phyloP scores from a whole-genome alignment of 2,113 vertebrate species.

The Psettodes erumei region DNA sequence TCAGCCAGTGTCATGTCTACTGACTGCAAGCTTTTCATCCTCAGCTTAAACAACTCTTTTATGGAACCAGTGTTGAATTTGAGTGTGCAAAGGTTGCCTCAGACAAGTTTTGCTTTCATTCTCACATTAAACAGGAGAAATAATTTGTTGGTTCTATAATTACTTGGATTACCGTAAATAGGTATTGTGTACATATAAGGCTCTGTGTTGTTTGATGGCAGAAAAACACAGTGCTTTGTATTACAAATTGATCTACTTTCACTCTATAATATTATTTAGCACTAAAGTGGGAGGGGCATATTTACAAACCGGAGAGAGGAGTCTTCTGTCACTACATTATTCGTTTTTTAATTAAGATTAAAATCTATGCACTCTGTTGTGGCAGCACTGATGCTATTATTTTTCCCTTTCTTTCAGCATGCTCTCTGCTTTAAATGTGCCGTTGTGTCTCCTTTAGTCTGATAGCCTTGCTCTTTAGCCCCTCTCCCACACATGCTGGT shows the following conservation, averaged over 20 bases:
- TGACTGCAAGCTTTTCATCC: not conserved
- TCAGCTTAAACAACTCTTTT: not conserved
- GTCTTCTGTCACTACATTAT: not conserved
- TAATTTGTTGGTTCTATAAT: not conserved
- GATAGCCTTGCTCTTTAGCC: not conserved
- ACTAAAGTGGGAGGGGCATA: not conserved
- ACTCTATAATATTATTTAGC: not conserved
- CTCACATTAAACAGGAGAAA: not conserved
- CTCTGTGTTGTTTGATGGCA: not conserved
- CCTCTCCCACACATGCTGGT: conserved; percentile 38
- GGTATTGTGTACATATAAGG: not conserved
- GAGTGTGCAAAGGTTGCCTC: not conserved
- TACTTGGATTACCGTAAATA: not conserved
- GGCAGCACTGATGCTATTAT: not conserved
- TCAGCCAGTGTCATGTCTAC: not conserved
- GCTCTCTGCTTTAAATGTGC: conserved; percentile 6
- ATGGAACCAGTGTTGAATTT: not conserved
- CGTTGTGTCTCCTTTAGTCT: not conserved
- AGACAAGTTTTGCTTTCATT: not conserved
- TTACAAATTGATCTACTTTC: not conserved
- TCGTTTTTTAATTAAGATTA: conserved; percentile 14
- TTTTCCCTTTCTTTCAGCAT: not conserved
- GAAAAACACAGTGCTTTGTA: not conserved
- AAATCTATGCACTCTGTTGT: not conserved
- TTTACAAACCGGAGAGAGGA: not conserved